A percentile compares a stretch with the other conserved stretches of the same genome.
These are phyloP conservation scores for Diprion similis DNA, from an alignment of 1,140 invertebrate genomes.

Conservation along the genomic window DNA sequence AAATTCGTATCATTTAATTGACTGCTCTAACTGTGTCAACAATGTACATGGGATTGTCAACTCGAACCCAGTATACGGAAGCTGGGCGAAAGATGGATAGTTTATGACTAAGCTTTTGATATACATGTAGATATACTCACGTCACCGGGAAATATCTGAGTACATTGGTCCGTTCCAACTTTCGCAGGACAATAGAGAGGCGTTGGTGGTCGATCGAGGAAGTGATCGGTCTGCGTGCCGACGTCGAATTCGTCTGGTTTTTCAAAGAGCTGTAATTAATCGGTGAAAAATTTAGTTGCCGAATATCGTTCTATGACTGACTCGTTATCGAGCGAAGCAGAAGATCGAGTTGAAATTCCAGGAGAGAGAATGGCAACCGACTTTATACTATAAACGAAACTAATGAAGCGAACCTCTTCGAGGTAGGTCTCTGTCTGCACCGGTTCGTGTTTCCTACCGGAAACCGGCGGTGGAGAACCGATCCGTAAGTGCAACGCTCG, in stretches of 20 bases:
- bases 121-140: conserved; percentile 63
- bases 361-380: neutral
- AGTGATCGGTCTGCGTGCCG: conserved; percentile 86
- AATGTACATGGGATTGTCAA: no score
- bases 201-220: conserved; percentile 77
- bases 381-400: conserved; percentile 10
- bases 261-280: conserved; percentile 66
- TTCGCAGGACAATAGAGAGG: conserved; percentile 80
- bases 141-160: conserved; percentile 88
- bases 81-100: neutral
- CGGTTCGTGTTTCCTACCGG: conserved; percentile 80
- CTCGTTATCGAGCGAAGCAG: no score
- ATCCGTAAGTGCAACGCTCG: conserved; percentile 60
- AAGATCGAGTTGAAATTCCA: no score
- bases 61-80: neutral
- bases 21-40: neutral
- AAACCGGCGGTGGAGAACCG: conserved; percentile 75
- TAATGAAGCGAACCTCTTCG: conserved; percentile 70
- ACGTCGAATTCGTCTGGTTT: conserved; percentile 76
- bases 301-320: no score
- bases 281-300: no score
- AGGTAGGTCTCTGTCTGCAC: conserved; percentile 89
- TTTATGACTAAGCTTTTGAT: neutral
- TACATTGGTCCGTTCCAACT: conserved; percentile 78
- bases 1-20: conserved; percentile 19